Percentiles rank a stretch among this genome's conserved stretches.
Evolutionary conservation across 1,140 invertebrate species (phyloP).

Genomic region (Ridgeia piscesae): DNA sequence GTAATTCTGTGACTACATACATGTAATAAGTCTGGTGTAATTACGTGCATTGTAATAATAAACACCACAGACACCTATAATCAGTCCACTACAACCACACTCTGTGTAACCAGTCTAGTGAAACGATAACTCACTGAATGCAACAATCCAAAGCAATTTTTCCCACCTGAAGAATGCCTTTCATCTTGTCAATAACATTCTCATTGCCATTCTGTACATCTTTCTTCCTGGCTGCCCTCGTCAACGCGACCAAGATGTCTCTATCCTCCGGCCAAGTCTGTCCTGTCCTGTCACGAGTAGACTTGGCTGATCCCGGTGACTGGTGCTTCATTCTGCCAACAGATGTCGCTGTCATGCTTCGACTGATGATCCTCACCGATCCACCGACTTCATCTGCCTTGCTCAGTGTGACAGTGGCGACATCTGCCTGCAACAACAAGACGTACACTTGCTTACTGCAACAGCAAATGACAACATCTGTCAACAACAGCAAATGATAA

Average conservation of each 20-base stretch:
- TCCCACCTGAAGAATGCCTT: conserved; percentile 25
- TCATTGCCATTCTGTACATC: background rate
- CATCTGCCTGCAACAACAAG: conserved; percentile 36
- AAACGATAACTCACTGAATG: background rate
- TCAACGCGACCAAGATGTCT: background rate
- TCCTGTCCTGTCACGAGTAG: background rate
- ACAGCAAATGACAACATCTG: background rate
- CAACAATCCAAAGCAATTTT: background rate
- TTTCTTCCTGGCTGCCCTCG: background rate
- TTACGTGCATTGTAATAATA: no score
- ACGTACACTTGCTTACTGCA: background rate
- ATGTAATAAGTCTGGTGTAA: no score
- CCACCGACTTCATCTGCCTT: conserved; percentile 36
- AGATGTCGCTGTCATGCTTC: background rate
- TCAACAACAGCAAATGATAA: no score
- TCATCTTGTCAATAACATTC: conserved; percentile 9
- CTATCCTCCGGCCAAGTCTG: background rate
- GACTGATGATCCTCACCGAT: conserved; percentile 14
- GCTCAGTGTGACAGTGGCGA: conserved; percentile 28
- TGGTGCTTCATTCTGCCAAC: background rate
- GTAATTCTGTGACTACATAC: background rate
- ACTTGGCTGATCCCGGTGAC: conserved; percentile 3
- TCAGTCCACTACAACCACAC: no score
- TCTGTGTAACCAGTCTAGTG: background rate
- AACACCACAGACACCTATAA: no score